Conservation (phyloP, 1,140 invertebrate species). For the Hydropsyche tenuis region DNA sequence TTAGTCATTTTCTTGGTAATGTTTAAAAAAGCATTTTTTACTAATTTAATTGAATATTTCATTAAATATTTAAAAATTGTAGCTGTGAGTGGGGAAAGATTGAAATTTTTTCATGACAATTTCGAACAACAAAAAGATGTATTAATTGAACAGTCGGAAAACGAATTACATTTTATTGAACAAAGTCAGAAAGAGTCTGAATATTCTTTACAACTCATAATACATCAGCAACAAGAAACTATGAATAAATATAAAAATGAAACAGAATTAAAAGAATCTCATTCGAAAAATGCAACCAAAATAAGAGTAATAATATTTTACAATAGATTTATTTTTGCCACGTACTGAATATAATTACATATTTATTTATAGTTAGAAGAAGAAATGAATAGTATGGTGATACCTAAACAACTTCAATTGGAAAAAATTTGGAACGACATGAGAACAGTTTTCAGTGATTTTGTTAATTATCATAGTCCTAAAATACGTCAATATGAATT, state of each 20-base stretch:
- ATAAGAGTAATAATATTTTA: slow-evolving; percentile 39
- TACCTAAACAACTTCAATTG: slow-evolving; percentile 56
- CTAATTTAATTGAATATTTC: not conserved
- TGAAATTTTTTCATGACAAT: slow-evolving; percentile 63
- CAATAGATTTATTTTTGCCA: not conserved
- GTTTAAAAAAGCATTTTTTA: slow-evolving; percentile 13
- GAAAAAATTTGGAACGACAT: slow-evolving; percentile 57
- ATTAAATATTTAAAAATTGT: slow-evolving; percentile 25
- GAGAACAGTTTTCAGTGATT: slow-evolving; percentile 55
- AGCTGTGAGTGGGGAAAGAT: slow-evolving; percentile 60
- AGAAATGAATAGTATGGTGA: slow-evolving; percentile 55
- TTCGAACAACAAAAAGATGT: slow-evolving; percentile 64
- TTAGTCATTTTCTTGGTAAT: slow-evolving; percentile 71
- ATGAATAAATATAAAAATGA: slow-evolving; percentile 51
- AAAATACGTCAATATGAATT: slow-evolving; percentile 59
- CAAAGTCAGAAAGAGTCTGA: slow-evolving; percentile 57
- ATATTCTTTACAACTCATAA: slow-evolving; percentile 57
- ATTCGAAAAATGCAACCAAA: slow-evolving; percentile 35
- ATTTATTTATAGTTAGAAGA: slow-evolving; percentile 58
- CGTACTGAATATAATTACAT: not conserved
- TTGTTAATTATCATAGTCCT: slow-evolving; percentile 58
- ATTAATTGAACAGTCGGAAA: slow-evolving; percentile 61
- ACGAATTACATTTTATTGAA: slow-evolving; percentile 56
- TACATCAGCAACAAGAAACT: slow-evolving; percentile 58
- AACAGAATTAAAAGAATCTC: slow-evolving; percentile 23